A percentile compares a stretch with the other conserved stretches of the same genome.
phyloP scores from a whole-genome alignment of 2,797 vertebrate genomes.

The Acrossocheilus fasciatus region DNA sequence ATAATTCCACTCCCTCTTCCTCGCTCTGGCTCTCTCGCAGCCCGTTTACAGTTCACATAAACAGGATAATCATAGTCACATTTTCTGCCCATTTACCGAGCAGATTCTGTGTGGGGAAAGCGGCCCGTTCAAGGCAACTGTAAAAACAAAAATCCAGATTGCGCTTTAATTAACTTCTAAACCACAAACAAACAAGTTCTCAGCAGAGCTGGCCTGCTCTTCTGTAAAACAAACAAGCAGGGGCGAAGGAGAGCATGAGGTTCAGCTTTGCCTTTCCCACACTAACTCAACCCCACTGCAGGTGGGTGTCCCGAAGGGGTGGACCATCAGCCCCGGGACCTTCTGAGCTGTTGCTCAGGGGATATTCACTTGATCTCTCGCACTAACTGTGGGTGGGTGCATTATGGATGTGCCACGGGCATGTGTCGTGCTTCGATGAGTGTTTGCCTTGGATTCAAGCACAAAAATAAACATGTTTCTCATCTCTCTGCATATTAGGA shows the following conservation, averaged over 20 bases:
- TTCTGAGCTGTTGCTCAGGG: background rate
- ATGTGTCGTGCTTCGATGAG: background rate
- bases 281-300: conserved; percentile 69
- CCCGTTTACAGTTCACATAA: conserved; percentile 72
- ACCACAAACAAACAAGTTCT: conserved; percentile 84
- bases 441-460: conserved; percentile 3
- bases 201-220: conserved; percentile 74
- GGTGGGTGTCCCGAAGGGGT: conserved; percentile 68
- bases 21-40: conserved; percentile 71
- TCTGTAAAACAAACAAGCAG: conserved; percentile 87
- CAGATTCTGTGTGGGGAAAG: conserved; percentile 44
- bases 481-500: background rate
- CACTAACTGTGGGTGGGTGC: background rate
- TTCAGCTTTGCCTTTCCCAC: conserved; percentile 81
- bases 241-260: conserved; percentile 71
- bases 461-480: background rate
- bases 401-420: background rate
- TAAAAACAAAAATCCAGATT: conserved; percentile 78
- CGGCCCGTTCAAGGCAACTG: conserved; percentile 75
- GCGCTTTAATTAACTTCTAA: conserved; percentile 82
- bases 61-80: conserved; percentile 74
- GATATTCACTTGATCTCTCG: background rate
- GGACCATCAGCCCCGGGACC: conserved; percentile 21
- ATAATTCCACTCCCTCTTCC: conserved; percentile 63
- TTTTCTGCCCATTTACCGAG: conserved; percentile 62